Percentiles rank a stretch among this genome's conserved stretches.
Conservation (phyloP, 2,888 invertebrate species). For the Acronicta alni region DNA sequence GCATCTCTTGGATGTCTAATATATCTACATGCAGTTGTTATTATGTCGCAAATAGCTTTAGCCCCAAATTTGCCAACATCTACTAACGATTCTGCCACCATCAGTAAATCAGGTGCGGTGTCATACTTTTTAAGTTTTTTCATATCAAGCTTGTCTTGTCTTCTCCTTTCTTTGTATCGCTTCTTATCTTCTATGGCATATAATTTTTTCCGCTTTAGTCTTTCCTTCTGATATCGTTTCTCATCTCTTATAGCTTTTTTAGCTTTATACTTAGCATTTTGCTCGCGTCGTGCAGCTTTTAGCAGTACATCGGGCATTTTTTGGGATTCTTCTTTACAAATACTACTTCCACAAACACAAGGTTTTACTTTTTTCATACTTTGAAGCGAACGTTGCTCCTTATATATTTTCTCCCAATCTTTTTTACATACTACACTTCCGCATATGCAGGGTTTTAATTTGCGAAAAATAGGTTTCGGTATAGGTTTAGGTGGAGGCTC, state of each 20-base stretch:
- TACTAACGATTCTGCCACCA: slow-evolving; percentile 33
- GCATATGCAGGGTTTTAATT: slow-evolving; percentile 31
- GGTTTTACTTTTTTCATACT: slow-evolving; percentile 5
- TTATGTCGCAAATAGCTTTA: slow-evolving; percentile 13
- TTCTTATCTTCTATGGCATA: slow-evolving; percentile 2
- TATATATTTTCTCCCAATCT: slow-evolving; percentile 18
- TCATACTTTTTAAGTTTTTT: slow-evolving; percentile 2
- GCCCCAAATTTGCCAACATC: slow-evolving; percentile 35
- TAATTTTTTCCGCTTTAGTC: not conserved
- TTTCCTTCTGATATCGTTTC: slow-evolving; percentile 6
- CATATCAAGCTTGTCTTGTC: slow-evolving; percentile 20
- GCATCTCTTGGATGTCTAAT: slow-evolving; percentile 23
- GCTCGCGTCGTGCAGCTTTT: slow-evolving; percentile 7
- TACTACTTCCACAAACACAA: slow-evolving; percentile 39
- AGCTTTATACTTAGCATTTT: not conserved
- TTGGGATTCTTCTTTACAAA: slow-evolving; percentile 33
- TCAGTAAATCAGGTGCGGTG: not conserved
- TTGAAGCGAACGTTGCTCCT: not conserved
- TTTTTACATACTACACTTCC: slow-evolving; percentile 33
- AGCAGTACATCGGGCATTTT: slow-evolving; percentile 23
- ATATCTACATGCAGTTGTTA: slow-evolving; percentile 1
- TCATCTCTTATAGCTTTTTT: not conserved
- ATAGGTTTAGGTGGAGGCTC: not conserved
- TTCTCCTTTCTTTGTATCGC: not conserved
- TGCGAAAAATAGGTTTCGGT: not conserved